Evolutionary conservation across 2,888 invertebrate genomes (phyloP), one percentile per base, ranked within the genome.

Genomic region (Athripsodes cinereus): DNA sequence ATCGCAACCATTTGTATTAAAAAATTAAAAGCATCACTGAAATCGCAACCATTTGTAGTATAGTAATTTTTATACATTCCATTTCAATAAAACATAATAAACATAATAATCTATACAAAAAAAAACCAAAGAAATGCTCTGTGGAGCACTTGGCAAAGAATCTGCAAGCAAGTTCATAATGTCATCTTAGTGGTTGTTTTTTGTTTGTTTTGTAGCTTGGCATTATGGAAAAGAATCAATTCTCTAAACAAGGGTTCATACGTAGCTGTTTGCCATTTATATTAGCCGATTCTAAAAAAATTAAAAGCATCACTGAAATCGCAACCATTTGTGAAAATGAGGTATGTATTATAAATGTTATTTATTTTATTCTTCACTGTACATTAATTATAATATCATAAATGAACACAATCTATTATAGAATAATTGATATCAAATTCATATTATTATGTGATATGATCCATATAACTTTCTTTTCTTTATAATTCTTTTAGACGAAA

Each of bases 251-350:
- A 6, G 78, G 78, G 1, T 78, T 79, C 66, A 68, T 77, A 70
- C 69, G 71, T 1, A 70, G 72, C 0, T 70, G 78, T 1, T 68
- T 71, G 19, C 78, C 78, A 0, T 69, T 79, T 3, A 72, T 78
- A 1, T 71, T 79, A 56, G 68, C 68, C 22, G 73, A 75, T 61
- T 73, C 71, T 61, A 76, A 75, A 67, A 77, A 76, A 67, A 53
- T 76, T 64, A 74, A 73, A 22, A 77, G 77, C 63, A 76, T 78
- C 76, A 74, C 70, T 57, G 68, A 66, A 10, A 75, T 79, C 2
- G 69, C 78, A 0, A 76, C 75, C 55, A 74, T 71, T 56, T 79
- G 78, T 61, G 78, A 78, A 19, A 74, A 70, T 62, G 78, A 78
- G 73, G 78, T 75, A 69, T 67, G 16, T 19, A n/a, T n/a, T n/a